Percentiles rank a stretch among this genome's conserved stretches.
Evolutionary conservation across 2,113 vertebrate genomes (phyloP).

Genomic region (Uria lomvia): DNA sequence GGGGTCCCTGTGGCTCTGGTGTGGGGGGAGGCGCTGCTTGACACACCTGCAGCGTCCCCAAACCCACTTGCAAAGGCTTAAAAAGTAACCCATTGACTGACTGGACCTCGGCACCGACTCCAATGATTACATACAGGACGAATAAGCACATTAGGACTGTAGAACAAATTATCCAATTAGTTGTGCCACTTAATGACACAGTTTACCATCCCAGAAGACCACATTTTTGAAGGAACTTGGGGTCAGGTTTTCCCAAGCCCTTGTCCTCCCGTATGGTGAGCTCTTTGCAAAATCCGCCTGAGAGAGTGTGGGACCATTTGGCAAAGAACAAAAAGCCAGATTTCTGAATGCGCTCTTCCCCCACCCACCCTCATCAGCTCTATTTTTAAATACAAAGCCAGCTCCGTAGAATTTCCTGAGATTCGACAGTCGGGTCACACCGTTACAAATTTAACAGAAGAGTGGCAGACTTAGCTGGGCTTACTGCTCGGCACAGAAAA

Average conservation of each 20-base stretch:
- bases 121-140: neutral
- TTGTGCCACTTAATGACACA: neutral
- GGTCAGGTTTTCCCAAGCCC: neutral
- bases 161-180: neutral
- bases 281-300: neutral
- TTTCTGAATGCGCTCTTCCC: conserved; percentile 1
- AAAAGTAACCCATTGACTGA: neutral
- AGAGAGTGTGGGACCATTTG: neutral
- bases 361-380: neutral
- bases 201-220: neutral
- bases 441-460: neutral
- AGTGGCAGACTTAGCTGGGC: neutral
- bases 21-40: neutral
- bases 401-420: neutral
- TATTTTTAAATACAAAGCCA: conserved; percentile 31
- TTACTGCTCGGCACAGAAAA: neutral
- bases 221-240: neutral
- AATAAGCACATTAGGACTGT: neutral
- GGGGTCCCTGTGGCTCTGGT: neutral
- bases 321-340: neutral
- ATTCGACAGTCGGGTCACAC: neutral
- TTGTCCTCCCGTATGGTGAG: neutral
- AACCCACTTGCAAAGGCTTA: neutral
- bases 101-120: neutral
- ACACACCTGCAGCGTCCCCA: neutral